Evolutionary conservation across 1,140 invertebrate genomes (phyloP), one percentile per base, ranked within the genome.

Genomic region (Aphelinus certus): DNA sequence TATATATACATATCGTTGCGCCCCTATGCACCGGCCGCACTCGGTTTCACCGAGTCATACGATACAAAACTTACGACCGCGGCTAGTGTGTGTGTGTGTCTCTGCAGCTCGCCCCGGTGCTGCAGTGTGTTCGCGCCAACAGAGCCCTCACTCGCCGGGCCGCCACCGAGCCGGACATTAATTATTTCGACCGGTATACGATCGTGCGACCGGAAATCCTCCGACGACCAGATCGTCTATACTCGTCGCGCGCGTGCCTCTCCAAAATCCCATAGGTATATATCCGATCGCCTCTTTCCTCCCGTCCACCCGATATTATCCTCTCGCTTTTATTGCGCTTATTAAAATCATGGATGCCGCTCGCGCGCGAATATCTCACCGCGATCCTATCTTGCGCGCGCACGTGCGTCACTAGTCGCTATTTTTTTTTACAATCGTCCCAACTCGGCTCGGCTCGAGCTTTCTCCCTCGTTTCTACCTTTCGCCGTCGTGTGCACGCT

Each of bases 151-250:
- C 65, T 73, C 42, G 56, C 76, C 73, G 26, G 26, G 26, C 26
- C 26, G 26, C 26, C 26, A 26, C 73, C 63, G n/a, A 62, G 64
- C 43, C 53, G 76, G 76, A 71, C 81, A 82, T 82, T 82, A 81
- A 82, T 82, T 82, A 82, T 82, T 82, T 79, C 77, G 81, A 80
- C 80, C 80, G 81, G 81, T 82, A 53, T 26, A 82, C 81, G 80
- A 82, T 82, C 79, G 79, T 81, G 80, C 75, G 80, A 82, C 81
- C 81, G 81, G 81, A 82, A 82, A 82, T 81, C 79, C 78, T 80
- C 75, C 75, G 73, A 78, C 26, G 26, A 26, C 26, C 26, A 26
- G 26, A 26, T 26, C 26, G 26, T 26, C 26, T 26, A 26, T 26
- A 26, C 26, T 26, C 26, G 26, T 26, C 26, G 26, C 26, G 26